phyloP scores from a whole-genome alignment of 1,140 invertebrate genomes.

The Tetragnatha versicolor region DNA sequence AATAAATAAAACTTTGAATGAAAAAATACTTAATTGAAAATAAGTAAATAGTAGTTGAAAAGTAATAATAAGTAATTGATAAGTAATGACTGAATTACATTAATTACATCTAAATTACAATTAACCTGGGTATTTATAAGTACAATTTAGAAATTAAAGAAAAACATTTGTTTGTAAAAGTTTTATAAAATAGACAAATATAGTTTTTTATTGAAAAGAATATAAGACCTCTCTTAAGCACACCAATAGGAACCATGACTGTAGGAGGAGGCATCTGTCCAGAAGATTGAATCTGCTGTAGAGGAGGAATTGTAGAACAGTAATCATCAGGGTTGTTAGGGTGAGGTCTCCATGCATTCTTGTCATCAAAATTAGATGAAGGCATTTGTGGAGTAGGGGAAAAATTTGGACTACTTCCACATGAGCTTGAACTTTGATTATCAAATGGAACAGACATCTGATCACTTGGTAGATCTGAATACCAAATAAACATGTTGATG shows the following conservation, averaged over 20 bases:
- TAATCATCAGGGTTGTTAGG: slow-evolving; percentile 91
- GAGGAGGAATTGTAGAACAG: slow-evolving; percentile 83
- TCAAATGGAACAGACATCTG: slow-evolving; percentile 25
- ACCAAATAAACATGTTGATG: too few relatives aligned
- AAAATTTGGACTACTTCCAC: slow-evolving; percentile 54
- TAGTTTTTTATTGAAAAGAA: neutral
- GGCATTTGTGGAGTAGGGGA: slow-evolving; percentile 5
- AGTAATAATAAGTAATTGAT: too few relatives aligned
- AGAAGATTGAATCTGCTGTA: slow-evolving; percentile 73
- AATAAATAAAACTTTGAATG: too few relatives aligned
- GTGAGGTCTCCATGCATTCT: slow-evolving; percentile 66
- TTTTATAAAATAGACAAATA: too few relatives aligned
- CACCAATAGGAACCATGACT: slow-evolving; percentile 85
- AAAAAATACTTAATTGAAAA: too few relatives aligned
- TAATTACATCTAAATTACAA: too few relatives aligned
- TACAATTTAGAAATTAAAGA: too few relatives aligned
- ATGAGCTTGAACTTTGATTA: slow-evolving; percentile 38
- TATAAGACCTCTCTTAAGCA: slow-evolving; percentile 71
- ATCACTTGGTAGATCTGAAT: slow-evolving; percentile 22
- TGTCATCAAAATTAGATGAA: slow-evolving; percentile 25
- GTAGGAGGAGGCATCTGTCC: slow-evolving; percentile 70
- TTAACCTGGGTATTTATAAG: too few relatives aligned
- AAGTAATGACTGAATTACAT: too few relatives aligned
- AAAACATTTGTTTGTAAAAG: too few relatives aligned
- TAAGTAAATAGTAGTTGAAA: too few relatives aligned